Evolutionary conservation across 2,113 vertebrate species (phyloP), one percentile per base, ranked within the genome.

Genomic region (Albula goreensis): DNA sequence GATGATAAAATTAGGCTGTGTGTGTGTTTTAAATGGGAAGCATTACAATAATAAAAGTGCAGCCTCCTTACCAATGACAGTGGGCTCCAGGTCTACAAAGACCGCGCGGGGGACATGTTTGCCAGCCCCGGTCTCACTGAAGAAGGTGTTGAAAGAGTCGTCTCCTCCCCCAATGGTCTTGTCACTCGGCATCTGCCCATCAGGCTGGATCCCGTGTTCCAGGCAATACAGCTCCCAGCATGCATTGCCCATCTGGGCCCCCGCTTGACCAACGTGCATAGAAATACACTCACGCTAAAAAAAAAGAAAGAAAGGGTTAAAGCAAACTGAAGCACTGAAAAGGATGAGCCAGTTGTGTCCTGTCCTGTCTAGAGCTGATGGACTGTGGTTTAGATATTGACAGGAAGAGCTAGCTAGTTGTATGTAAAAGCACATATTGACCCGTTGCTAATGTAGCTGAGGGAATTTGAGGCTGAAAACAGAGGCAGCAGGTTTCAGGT

Each of bases 181-280:
- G 50, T 91, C 91, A 78, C 89, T 90, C 49, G 91, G 91, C 91
- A 91, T 91, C 83, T 91, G 91, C 6, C 91, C 91, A 5, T 91
- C 90, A 3, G 93, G 93, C 91, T 95, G 93, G 90, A 98, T 97
- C 11, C 96, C 96, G 0, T 98, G 97, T 90, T 98, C 97, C 31
- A 98, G 94, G 89, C 97, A 97, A 60, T 97, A 98, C 0, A 98
- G 92, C 88, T 98, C 97, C 97, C 97, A 98, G 90, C 97, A 97
- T 86, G 96, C 96, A 5, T 97, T 97, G 80, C 97, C 97, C 89
- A 97, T 97, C 93, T 98, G 97, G 88, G 96, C 91, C 0, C 97
- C 97, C 0, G 96, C 96, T 90, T 97, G 97, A 80, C 96, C 96
- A 4, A 96, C 93, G 85, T 97, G 96, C 90, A 97, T 94, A 82